Evolutionary conservation across 2,113 vertebrate species (phyloP).

Genomic region (Cebus imitator): DNA sequence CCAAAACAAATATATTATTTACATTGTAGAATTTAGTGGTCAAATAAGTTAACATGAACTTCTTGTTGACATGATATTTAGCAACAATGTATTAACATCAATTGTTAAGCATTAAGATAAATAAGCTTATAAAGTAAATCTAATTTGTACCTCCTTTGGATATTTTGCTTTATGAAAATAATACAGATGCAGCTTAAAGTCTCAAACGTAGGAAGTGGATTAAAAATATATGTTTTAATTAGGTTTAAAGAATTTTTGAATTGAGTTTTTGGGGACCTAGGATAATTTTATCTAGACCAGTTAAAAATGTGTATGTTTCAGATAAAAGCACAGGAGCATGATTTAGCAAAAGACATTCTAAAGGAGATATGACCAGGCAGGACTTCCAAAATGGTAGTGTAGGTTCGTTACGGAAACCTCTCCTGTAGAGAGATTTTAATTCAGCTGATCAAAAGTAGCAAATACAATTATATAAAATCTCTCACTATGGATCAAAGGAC

Average conservation of each 20-base stretch:
- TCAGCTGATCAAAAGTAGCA: neutral
- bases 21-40: constrained; percentile 35
- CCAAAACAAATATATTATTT: neutral
- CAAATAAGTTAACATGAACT: constrained; percentile 51
- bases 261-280: constrained; percentile 5
- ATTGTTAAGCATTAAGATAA: constrained; percentile 22
- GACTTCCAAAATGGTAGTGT: neutral
- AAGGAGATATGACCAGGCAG: neutral
- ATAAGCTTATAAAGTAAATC: constrained; percentile 56
- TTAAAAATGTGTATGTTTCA: constrained; percentile 52
- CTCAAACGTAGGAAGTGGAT: constrained; percentile 9
- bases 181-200: neutral
- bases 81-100: constrained; percentile 44
- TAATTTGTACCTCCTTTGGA: neutral
- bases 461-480: neutral
- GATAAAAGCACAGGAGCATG: neutral
- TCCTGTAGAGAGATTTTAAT: neutral
- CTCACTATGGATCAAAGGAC: neutral
- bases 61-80: constrained; percentile 26
- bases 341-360: neutral
- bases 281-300: neutral
- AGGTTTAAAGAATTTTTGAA: constrained; percentile 42
- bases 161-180: constrained; percentile 11
- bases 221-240: neutral
- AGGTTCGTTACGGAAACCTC: neutral